These are phyloP conservation scores for Sinocyclocheilus anshuiensis DNA, from an alignment of 2,113 vertebrate species.

Conservation along the genomic window DNA sequence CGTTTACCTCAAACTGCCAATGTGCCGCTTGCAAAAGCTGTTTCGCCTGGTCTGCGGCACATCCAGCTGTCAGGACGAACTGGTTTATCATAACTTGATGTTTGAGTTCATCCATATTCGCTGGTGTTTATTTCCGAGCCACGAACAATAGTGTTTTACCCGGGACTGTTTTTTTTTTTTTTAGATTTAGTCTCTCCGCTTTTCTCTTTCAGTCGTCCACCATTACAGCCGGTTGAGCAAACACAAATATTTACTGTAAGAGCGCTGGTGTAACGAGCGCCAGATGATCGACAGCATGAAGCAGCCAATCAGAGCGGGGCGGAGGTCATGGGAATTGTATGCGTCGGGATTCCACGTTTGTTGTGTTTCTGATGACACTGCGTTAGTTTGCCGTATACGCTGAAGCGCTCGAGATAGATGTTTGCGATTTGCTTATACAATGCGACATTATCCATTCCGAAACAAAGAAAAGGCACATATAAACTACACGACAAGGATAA, in stretches of 20 bases:
- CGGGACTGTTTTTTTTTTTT: constrained; percentile 60
- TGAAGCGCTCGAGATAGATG: neutral
- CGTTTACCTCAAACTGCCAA: constrained; percentile 94
- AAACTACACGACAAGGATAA: no score
- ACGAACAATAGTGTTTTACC: constrained; percentile 69
- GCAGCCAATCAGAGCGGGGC: constrained; percentile 66
- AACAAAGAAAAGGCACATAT: neutral
- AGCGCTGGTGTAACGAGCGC: constrained; percentile 77
- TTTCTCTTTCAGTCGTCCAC: constrained; percentile 83
- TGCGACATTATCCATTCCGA: neutral
- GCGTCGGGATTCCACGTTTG: constrained; percentile 53
- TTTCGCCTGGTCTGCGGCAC: constrained; percentile 96
- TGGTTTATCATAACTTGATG: constrained; percentile 99
- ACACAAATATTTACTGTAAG: constrained; percentile 97
- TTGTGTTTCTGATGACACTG: constrained; percentile 25
- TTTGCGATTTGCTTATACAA: neutral
- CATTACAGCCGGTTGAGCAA: constrained; percentile 93
- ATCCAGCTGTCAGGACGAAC: constrained; percentile 97
- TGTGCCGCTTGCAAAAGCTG: constrained; percentile 95
- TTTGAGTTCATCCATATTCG: constrained; percentile 94
- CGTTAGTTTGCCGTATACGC: neutral
- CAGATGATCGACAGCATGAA: constrained; percentile 69
- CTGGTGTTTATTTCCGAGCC: constrained; percentile 74
- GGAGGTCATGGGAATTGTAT: constrained; percentile 80
- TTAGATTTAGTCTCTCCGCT: constrained; percentile 67